Base-by-base conservation (phyloP, 1,140 invertebrate species). In the Eupeodes corollae region DNA sequence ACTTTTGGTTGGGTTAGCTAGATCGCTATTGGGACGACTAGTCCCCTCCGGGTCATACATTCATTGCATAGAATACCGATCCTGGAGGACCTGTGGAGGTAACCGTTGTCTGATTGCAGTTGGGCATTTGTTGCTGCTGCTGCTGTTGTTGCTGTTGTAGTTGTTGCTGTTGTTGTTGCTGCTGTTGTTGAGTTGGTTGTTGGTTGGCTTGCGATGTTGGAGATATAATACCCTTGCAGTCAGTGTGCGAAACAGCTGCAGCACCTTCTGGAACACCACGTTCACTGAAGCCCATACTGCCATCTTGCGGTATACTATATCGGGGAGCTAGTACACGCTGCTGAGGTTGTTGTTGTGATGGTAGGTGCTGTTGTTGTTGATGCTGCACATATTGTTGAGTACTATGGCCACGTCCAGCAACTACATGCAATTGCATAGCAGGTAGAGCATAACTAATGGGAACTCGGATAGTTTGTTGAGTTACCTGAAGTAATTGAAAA, bases 201-300 rank as follows among this genome's bases (percentile, higher is more conserved):
- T 57, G 57, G 8, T 52, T 48, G 33, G 69, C 62, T 38, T 70
- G 60, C 14, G 63, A 61, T 13, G 69, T 70, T 6, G 71, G 70
- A 18, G 73, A 73, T 8, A 73, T 68, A 60, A 73, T 71, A 19
- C 58, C 63, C 44, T 62, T 47, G 49, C 61, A 69, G 33, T 65
- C 64, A 46, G 56, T 65, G 48, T 79, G 76, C 5, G 75, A 67
- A 0, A 75, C 72, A 1, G 76, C 71, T 34, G 76, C 78, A 0
- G 77, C 78, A 15, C 79, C 79, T 54, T 80, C 79, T 6, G 79
- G 78, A 6, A 80, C 76, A 2, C 78, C 78, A 10, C 78, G 71
- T 58, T 80, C 78, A 19, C 73, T 73, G 9, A 73, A 70, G 41
- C 67, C 68, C 34, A 67, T 58, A 51, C 54, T 70, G 39, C 65